These are phyloP conservation scores for Cepphus grylle DNA, from an alignment of 2,113 vertebrate species.

Conservation along the genomic window DNA sequence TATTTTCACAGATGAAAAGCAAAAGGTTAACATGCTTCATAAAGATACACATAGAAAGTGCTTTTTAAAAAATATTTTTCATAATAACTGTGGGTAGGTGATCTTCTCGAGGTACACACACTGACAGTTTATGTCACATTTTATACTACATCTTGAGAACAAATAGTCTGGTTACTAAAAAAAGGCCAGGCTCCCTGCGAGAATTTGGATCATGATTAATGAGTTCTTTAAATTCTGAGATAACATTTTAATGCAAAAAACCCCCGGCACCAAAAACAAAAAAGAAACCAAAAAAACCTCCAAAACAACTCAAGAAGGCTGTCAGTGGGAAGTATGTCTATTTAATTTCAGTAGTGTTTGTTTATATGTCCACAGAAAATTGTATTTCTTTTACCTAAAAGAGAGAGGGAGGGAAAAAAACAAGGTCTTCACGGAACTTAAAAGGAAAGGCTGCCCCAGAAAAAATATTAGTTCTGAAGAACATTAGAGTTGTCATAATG, in stretches of 20 bases:
- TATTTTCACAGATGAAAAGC: background rate
- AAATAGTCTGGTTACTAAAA: background rate
- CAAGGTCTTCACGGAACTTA: background rate
- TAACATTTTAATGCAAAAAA: background rate
- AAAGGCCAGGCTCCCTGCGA: background rate
- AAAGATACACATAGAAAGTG: background rate
- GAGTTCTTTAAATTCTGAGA: background rate
- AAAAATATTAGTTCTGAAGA: background rate
- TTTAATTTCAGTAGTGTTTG: background rate
- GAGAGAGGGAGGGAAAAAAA: background rate
- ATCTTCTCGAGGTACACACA: background rate
- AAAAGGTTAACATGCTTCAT: background rate
- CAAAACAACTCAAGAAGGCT: background rate
- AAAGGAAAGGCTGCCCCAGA: background rate
- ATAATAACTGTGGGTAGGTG: background rate
- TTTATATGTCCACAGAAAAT: background rate
- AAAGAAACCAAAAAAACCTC: background rate
- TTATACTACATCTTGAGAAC: background rate
- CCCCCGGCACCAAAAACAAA: background rate
- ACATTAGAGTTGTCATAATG: background rate
- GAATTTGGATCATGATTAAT: background rate
- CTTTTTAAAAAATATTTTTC: background rate
- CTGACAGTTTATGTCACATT: background rate
- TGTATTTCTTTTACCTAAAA: background rate
- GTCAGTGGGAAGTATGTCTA: background rate